Conservation (phyloP, 2,113 vertebrate genomes). For the Periophthalmodon schlosseri region DNA sequence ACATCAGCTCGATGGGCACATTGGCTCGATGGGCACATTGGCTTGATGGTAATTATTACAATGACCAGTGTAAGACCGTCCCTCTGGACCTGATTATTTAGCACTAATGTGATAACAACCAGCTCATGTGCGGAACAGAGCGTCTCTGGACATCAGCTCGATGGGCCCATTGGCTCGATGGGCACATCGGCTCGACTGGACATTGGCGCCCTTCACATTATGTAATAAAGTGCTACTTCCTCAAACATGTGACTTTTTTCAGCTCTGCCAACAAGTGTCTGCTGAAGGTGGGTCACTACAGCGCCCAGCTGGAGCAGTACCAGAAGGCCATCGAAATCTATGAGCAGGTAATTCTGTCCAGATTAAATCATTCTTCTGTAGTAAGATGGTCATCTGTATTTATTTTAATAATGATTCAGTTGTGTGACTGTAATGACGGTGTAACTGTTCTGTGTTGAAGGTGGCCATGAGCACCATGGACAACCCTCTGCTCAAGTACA, state of each 20-base stretch:
- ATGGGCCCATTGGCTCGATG: too few relatives aligned
- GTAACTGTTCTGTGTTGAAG: conserved; percentile 67
- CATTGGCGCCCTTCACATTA: too few relatives aligned
- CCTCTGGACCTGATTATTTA: too few relatives aligned
- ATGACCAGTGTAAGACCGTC: too few relatives aligned
- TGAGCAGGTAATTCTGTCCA: conserved; percentile 85
- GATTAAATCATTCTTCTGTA: not conserved
- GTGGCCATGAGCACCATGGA: conserved; percentile 96
- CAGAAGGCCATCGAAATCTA: conserved; percentile 96
- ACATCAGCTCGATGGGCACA: too few relatives aligned
- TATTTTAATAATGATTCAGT: not conserved
- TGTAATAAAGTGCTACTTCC: not conserved
- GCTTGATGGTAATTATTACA: too few relatives aligned
- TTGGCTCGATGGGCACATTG: too few relatives aligned
- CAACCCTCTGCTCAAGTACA: conserved; percentile 95
- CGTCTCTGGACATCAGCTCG: too few relatives aligned
- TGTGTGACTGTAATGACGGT: not conserved
- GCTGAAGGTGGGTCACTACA: conserved; percentile 95
- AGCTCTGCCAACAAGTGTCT: conserved; percentile 98
- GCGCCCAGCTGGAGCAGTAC: conserved; percentile 95
- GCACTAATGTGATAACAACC: too few relatives aligned
- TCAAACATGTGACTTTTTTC: not conserved
- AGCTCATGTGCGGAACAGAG: too few relatives aligned
- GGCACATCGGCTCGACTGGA: too few relatives aligned
- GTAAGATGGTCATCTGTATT: not conserved